These are phyloP conservation scores for Heliothis virescens DNA, from an alignment of 1,140 invertebrate genomes.

Conservation along the genomic window DNA sequence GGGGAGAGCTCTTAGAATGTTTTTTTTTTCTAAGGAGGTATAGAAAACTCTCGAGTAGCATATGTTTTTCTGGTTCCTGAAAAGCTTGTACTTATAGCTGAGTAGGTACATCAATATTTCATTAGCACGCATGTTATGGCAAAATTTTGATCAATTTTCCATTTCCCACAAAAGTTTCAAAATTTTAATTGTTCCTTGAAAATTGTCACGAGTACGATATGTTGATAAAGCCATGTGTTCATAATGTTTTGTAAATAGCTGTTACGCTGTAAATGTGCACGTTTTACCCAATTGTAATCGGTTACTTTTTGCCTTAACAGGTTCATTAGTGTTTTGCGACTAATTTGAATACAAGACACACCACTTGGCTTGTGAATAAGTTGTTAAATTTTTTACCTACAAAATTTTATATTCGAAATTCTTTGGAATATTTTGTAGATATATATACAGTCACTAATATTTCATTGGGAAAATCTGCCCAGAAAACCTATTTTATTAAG, in stretches of 20 bases:
- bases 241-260: conserved; percentile 47
- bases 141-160: no score
- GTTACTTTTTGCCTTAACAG: conserved; percentile 7
- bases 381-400: neutral
- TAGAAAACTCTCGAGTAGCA: no score
- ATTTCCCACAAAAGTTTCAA: neutral
- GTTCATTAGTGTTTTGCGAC: conserved; percentile 18
- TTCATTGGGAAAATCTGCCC: no score
- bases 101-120: no score
- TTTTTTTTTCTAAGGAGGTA: no score
- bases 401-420: neutral
- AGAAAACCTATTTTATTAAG: no score
- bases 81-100: no score
- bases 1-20: neutral
- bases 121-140: no score
- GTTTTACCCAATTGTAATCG: conserved; percentile 2
- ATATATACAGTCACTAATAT: no score
- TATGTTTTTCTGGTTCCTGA: no score
- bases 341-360: conserved; percentile 33
- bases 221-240: conserved; percentile 48
- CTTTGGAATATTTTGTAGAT: no score
- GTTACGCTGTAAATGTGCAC: conserved; percentile 24
- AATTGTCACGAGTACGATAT: conserved; percentile 21
- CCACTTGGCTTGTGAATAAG: neutral
- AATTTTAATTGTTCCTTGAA: conserved; percentile 11